Evolutionary conservation across 1,140 invertebrate species (phyloP), one percentile per base, ranked within the genome.

Genomic region (Drosophila nigromelanica): DNA sequence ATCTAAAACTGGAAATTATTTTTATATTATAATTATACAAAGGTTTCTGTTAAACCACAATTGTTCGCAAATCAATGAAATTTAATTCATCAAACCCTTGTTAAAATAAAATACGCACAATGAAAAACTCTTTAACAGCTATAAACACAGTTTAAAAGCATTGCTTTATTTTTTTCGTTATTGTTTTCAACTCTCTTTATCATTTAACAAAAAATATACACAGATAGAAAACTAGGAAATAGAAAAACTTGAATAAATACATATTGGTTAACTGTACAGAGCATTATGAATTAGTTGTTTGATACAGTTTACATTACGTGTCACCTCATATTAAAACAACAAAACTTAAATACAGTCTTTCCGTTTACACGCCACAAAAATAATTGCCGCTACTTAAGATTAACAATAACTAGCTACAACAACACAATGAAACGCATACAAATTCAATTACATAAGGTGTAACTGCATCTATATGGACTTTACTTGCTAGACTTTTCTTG

Each of bases 331-430:
- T 78, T 73, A 63, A 67, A 71, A 89, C 76, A 89, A 89, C 80
- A 85, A 86, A 87, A 87, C 78, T 82, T 87, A 82, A 89, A 87
- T 60, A 90, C 86, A 90, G 86, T 90, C 86, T 90, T 90, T 90
- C 73, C 75, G 80, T 87, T 81, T 81, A 78, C 80, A 82, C 75
- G 76, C 73, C 76, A 78, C 85, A 90, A 85, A 80, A 76, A 85
- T 77, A 90, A 90, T 90, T 90, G 87, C 76, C 77, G 81, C 86
- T 90, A 90, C 78, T 90, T 90, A 90, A 15, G 61, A 72, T 59
- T 75, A 86, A 78, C 47, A 87, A 78, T 83, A 83, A 72, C 56
- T 71, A 60, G 37, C 48, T 79, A 70, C 30, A 68, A 7, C 37
- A 62, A 73, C 51, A 37, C 52, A 74, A 54, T 67, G 40, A 50